phyloP scores from a whole-genome alignment of 2,797 vertebrate genomes.

The Channallabes apus region DNA sequence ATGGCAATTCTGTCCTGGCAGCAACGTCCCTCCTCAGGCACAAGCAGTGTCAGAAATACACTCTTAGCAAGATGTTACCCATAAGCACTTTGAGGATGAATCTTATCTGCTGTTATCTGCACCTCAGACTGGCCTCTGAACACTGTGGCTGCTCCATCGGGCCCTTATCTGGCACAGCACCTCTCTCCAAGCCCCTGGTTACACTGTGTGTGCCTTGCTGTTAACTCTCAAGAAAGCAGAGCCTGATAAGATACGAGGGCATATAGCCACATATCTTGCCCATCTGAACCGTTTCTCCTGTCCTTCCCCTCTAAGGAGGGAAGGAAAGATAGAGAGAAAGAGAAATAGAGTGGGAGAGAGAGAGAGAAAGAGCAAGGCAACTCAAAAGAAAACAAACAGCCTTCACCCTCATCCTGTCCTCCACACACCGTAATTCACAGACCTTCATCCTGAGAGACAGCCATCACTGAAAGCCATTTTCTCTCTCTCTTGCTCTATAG shows the following conservation, averaged over 20 bases:
- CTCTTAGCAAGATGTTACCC: conserved; percentile 55
- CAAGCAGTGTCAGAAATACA: conserved; percentile 48
- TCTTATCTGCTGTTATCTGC: conserved; percentile 77
- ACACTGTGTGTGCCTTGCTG: conserved; percentile 55
- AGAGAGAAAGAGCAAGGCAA: not conserved
- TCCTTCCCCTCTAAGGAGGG: conserved; percentile 46
- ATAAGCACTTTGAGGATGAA: conserved; percentile 70
- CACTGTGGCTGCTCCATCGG: conserved; percentile 66
- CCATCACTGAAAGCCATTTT: conserved; percentile 39
- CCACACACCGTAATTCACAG: conserved; percentile 17
- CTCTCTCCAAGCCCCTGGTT: conserved; percentile 53
- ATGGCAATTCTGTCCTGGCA: conserved; percentile 10
- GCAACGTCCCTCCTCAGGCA: conserved; percentile 26
- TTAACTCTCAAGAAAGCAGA: conserved; percentile 55
- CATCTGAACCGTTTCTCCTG: conserved; percentile 42
- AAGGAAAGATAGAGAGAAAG: not conserved
- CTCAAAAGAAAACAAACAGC: conserved; percentile 36
- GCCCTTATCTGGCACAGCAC: conserved; percentile 62
- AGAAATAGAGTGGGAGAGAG: conserved; percentile 23
- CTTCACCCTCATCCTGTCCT: conserved; percentile 19
- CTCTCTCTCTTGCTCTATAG: conserved; percentile 45
- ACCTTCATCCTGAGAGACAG: conserved; percentile 26
- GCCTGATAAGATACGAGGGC: conserved; percentile 52
- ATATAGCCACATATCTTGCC: conserved; percentile 46
- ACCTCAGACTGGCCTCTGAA: conserved; percentile 72